A percentile compares a stretch with the other conserved stretches of the same genome.
Conservation (phyloP, 2,113 vertebrate genomes). For the Brachirus orientalis region DNA sequence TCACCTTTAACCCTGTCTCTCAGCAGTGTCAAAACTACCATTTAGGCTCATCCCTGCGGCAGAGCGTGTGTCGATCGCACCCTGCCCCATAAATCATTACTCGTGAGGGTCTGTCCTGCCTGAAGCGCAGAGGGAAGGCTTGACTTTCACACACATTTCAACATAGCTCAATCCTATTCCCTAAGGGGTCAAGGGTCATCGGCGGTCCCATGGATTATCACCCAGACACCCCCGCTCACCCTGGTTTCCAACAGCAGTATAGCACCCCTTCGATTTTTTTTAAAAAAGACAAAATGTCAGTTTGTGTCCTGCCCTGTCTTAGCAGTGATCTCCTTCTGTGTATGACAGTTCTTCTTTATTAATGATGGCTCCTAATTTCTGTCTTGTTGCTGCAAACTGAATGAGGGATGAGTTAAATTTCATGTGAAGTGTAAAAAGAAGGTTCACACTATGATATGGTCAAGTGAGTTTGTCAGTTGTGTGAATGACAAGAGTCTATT, state of each 20-base stretch:
- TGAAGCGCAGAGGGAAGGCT: constrained; percentile 49
- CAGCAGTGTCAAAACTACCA: constrained; percentile 91
- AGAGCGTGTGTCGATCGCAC: constrained; percentile 83
- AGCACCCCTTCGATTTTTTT: constrained; percentile 81
- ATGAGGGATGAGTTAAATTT: constrained; percentile 51
- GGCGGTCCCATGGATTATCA: constrained; percentile 68
- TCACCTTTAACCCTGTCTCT: constrained; percentile 94
- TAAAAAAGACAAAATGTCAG: constrained; percentile 82
- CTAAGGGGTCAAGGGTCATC: constrained; percentile 76
- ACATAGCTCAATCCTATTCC: constrained; percentile 54
- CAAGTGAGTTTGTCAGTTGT: constrained; percentile 27
- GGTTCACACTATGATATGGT: constrained; percentile 23
- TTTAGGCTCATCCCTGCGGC: constrained; percentile 89
- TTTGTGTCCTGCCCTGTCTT: constrained; percentile 43
- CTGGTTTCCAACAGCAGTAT: constrained; percentile 40
- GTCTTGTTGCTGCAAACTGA: constrained; percentile 31
- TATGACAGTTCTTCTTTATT: constrained; percentile 63
- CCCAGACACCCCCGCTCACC: constrained; percentile 59
- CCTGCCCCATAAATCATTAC: constrained; percentile 89
- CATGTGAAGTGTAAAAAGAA: constrained; percentile 18
- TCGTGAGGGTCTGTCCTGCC: constrained; percentile 43
- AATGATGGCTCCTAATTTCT: constrained; percentile 48
- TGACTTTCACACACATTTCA: constrained; percentile 64
- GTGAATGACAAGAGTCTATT: constrained; percentile 38
- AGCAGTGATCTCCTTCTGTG: constrained; percentile 23